Evolutionary conservation across 2,888 invertebrate genomes (phyloP).

Genomic region (Drosophila affinis): DNA sequence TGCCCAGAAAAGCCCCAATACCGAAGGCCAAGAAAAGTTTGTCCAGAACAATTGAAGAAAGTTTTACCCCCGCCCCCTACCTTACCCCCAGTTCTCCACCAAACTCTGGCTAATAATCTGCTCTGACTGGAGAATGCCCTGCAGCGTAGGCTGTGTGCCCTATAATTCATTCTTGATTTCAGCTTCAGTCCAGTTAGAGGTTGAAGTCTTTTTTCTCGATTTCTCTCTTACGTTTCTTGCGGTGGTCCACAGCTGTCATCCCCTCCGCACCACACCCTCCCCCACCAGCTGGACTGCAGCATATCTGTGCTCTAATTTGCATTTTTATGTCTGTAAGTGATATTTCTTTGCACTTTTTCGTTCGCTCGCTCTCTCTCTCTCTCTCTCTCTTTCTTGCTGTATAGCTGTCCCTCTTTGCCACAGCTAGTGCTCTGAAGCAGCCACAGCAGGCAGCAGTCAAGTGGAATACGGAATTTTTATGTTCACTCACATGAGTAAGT

Average conservation of each 20-base stretch:
- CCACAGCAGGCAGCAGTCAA: constrained; percentile 30
- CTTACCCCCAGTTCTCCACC: background rate
- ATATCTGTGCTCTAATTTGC: constrained; percentile 59
- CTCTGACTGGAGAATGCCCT: constrained; percentile 18
- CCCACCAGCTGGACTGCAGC: constrained; percentile 35
- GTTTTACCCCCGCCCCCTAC: constrained; percentile 10
- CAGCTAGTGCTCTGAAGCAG: background rate
- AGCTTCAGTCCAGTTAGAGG: constrained; percentile 9
- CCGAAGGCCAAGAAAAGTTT: constrained; percentile 9
- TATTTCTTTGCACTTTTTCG: constrained; percentile 26
- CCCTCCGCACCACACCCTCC: background rate
- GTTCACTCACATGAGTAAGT: constrained; percentile 43
- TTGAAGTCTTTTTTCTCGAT: constrained; percentile 29
- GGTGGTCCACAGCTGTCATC: constrained; percentile 33
- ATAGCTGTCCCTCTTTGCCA: constrained; percentile 5
- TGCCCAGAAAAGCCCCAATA: background rate
- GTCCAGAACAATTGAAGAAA: constrained; percentile 19
- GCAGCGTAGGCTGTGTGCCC: constrained; percentile 7
- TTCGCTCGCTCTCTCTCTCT: background rate
- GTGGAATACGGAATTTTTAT: constrained; percentile 41
- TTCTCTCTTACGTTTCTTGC: constrained; percentile 6
- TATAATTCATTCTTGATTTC: constrained; percentile 39
- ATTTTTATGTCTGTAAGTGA: constrained; percentile 62
- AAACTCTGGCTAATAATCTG: constrained; percentile 33
- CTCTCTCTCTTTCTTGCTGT: constrained; percentile 7